Evolutionary conservation across 53 echinoderm and acorn worm genomes (phyloP).

Genomic region (Glandiceps talaboti): DNA sequence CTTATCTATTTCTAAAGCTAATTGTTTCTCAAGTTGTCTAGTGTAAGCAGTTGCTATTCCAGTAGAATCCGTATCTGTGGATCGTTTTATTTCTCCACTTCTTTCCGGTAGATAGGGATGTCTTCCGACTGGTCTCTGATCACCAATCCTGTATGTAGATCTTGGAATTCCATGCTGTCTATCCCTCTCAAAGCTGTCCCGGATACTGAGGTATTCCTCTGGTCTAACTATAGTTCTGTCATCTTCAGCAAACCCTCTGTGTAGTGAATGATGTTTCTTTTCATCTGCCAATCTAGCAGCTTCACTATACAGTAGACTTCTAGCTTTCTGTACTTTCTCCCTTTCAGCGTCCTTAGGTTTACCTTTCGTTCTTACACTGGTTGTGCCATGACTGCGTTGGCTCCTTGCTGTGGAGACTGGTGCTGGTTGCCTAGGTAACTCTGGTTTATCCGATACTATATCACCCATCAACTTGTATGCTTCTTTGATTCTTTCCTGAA

Average conservation of each 20-base stretch:
- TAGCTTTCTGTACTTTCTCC: neutral
- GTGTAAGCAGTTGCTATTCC: neutral
- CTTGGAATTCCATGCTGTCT: neutral
- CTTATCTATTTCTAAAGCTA: neutral
- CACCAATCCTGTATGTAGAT: neutral
- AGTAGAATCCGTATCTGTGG: neutral
- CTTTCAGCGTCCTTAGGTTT: neutral
- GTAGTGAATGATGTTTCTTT: neutral
- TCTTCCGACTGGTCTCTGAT: neutral
- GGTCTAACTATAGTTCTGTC: neutral
- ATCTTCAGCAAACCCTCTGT: neutral
- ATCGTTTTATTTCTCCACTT: neutral
- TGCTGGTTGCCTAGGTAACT: neutral
- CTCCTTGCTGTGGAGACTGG: neutral
- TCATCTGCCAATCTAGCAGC: neutral
- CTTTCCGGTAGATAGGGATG: neutral
- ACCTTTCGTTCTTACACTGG: neutral
- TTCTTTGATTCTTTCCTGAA: conserved; percentile 43
- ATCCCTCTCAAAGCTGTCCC: neutral
- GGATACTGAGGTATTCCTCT: neutral
- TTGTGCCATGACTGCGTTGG: neutral
- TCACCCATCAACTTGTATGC: conserved; percentile 65
- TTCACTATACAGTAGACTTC: neutral
- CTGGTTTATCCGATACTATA: conserved; percentile 41
- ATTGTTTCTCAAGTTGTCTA: neutral